These are phyloP conservation scores for Tridacna gigas DNA, from an alignment of 2,888 invertebrate species.

Conservation along the genomic window DNA sequence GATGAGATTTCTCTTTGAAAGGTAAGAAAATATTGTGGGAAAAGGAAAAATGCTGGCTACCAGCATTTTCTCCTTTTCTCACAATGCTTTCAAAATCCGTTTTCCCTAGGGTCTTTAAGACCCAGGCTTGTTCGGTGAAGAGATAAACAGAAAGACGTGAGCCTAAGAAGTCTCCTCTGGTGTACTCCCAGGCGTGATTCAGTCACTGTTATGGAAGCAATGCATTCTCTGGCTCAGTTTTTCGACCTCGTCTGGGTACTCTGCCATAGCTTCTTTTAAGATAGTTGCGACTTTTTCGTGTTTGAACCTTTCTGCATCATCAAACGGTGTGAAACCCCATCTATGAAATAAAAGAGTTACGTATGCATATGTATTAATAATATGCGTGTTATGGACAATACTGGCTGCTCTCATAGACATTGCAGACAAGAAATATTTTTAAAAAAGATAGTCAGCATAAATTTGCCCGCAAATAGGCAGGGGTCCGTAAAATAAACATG, in stretches of 20 bases:
- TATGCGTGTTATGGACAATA: too few relatives aligned
- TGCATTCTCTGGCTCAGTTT: not conserved
- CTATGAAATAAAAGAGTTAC: constrained; percentile 84
- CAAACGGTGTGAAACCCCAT: constrained; percentile 96
- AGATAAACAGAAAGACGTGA: not conserved
- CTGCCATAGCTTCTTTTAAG: constrained; percentile 62
- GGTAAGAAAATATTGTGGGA: not conserved
- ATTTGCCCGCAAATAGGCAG: too few relatives aligned
- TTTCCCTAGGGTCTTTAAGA: not conserved
- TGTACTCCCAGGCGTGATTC: not conserved
- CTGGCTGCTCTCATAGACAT: too few relatives aligned
- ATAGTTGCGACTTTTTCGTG: constrained; percentile 90
- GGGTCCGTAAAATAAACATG: too few relatives aligned
- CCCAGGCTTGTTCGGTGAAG: not conserved
- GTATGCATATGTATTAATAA: not conserved
- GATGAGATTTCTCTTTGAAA: not conserved
- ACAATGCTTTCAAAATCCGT: not conserved
- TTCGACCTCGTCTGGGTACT: constrained; percentile 25
- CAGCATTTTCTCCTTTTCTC: not conserved
- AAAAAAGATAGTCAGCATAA: too few relatives aligned
- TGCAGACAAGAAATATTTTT: too few relatives aligned
- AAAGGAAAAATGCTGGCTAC: not conserved
- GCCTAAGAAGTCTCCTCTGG: not conserved
- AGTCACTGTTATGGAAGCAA: constrained; percentile 15
- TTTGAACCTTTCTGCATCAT: constrained; percentile 95